Base-by-base conservation (phyloP, 2,113 vertebrate species). In the Ctenodactylus gundi region DNA sequence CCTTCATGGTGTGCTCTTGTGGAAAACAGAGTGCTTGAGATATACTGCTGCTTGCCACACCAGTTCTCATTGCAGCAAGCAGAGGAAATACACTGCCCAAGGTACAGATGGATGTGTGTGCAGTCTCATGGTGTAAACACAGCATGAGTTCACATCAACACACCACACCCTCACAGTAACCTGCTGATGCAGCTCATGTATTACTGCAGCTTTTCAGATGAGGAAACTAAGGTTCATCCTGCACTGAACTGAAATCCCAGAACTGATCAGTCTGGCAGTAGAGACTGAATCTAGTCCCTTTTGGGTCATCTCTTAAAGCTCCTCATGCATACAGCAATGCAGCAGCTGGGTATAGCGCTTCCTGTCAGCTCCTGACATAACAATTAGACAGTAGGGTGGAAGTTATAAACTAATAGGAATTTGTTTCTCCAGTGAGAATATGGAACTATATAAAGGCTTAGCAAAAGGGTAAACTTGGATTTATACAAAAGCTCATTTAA, bases 81-180 rank as follows among this genome's bases (percentile, higher is more conserved):
- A 41, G 14, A 67, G 13, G 44, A 65, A 75, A 12, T 10, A 2
- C 57, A 49, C 67, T 17, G 1, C 14, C 5, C 60, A 2, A 77
- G 29, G 3, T n/a, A 0, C 25, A 8, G 14, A 49, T 6, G 1
- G 14, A 49, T 6, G 1, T 41, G 2, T 64, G 12, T 31, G 0
- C 11, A 10, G 46, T 81, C 65, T 93, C 51, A 53, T 10, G n/a
- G 27, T 62, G 29, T 70, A 49, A 60, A 53, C 4, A 12, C 57
- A 82, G 31, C 31, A 2, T 58, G 23, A 21, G 65, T 78, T 68
- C 49, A 55, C 31, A 31, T 83, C 57, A 85, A 64, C 31, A 57
- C 55, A 25, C 6, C 36, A 23, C 18, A 53, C 25, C 67, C 67
- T n/a, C 73, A 5, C 23, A 29, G 27, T n/a, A 53, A 0, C 67